phyloP scores from a whole-genome alignment of 1,140 invertebrate species.

The Euschistus heros region DNA sequence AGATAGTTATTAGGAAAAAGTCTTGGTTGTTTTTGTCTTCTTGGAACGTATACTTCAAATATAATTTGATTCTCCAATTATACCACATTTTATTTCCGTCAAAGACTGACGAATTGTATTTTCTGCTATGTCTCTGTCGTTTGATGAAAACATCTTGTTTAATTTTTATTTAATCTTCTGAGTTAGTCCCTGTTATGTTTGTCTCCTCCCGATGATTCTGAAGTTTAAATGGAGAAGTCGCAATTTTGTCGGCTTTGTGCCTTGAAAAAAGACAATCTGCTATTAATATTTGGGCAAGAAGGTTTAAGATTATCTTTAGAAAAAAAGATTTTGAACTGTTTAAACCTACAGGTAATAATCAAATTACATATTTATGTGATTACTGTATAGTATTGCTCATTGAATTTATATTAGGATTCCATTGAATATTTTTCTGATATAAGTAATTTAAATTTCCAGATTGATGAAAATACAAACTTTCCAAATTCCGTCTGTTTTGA shows the following conservation, averaged over 20 bases:
- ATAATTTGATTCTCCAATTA: too few species aligned
- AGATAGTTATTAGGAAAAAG: too few species aligned
- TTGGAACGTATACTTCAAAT: too few species aligned
- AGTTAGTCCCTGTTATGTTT: too few species aligned
- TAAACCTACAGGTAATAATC: constrained; percentile 37
- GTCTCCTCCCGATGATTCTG: not conserved
- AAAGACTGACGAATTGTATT: too few species aligned
- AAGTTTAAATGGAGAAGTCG: constrained; percentile 7
- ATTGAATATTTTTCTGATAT: too few species aligned
- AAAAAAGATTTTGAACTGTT: constrained; percentile 39
- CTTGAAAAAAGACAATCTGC: constrained; percentile 29
- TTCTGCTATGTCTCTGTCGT: too few species aligned
- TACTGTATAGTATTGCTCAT: not conserved
- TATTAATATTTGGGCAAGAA: constrained; percentile 37
- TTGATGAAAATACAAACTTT: constrained; percentile 24
- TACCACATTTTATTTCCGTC: too few species aligned
- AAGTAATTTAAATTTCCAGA: constrained; percentile 20
- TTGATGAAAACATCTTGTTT: too few species aligned
- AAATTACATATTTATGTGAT: not conserved
- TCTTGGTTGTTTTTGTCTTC: too few species aligned
- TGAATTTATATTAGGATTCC: not conserved
- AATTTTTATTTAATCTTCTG: too few species aligned
- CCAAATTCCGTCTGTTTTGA: constrained; percentile 29
- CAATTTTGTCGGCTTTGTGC: constrained; percentile 25
- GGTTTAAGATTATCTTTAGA: constrained; percentile 37